Base-by-base conservation (phyloP, 2,888 invertebrate genomes). In the Andrena camellia region DNA sequence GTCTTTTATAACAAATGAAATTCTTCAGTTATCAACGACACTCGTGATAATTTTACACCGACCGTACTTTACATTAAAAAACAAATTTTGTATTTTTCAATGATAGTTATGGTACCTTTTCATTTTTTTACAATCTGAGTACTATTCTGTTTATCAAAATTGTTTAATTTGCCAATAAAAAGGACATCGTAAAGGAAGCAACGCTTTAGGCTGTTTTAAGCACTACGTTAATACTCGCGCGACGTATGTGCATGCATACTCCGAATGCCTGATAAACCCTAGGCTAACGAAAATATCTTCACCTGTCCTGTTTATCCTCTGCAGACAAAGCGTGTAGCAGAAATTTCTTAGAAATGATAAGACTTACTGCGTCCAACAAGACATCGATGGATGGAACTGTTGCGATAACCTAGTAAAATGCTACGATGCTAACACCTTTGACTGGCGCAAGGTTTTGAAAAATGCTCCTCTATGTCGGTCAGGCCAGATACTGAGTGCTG, bases 301-400 rank as follows among this genome's bases (percentile, higher is more conserved):
- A 52, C 52, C 52, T 20, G 52, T 7, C 20, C 52, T 42, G 42
- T 23, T 57, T 57, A 57, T 57, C 57, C 26, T 23, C 57, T 26
- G 10, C 23, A 23, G 26, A 57, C 57, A 13, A 20, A 7, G 52
- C n/a, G 20, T 6, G 52, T 52, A 17, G 42, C 17, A 42, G 42
- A 42, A 54, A 23, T 57, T 57, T 57, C 57, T 57, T 10, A 57
- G 57, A 57, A 57, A 10, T 57, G 57, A 57, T 57, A 57, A 26
- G 23, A 57, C 57, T 57, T 57, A 20, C 52, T 26, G 20, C 20
- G 20, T 54, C 54, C 54, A 20, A 23, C 23, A 8, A 54, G 54
- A 54, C 7, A 20, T 54, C 54, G 54, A 54, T 54, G 54, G 54
- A 20, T 23, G 20, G 20, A 23, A 23, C 8, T 54, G 54, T 54